Evolutionary conservation across 2,888 invertebrate genomes (phyloP).

Genomic region (Antheraea assamensis): DNA sequence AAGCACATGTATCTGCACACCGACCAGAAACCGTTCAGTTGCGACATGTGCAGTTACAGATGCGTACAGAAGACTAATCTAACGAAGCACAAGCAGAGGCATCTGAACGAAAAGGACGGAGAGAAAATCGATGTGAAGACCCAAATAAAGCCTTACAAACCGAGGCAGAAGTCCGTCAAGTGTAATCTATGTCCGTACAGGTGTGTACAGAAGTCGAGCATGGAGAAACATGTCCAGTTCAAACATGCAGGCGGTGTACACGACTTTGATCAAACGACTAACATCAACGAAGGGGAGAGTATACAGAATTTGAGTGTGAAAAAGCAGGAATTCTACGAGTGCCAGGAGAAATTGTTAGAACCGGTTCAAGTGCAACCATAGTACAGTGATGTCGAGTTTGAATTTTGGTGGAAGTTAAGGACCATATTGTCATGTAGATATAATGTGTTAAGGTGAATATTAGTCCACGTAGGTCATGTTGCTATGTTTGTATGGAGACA

Average conservation of each 20-base stretch:
- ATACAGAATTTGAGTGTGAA: slow-evolving; percentile 63
- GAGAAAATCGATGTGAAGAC: slow-evolving; percentile 58
- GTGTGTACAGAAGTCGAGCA: slow-evolving; percentile 73
- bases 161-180: slow-evolving; percentile 71
- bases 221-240: slow-evolving; percentile 74
- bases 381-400: not conserved
- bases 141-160: slow-evolving; percentile 66
- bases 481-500: not conserved
- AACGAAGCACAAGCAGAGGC: slow-evolving; percentile 75
- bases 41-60: slow-evolving; percentile 72
- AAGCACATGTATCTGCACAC: slow-evolving; percentile 80
- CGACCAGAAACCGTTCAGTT: slow-evolving; percentile 76
- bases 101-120: slow-evolving; percentile 66
- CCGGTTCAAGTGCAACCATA: slow-evolving; percentile 20
- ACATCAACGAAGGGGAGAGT: slow-evolving; percentile 41
- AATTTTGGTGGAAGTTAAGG: not conserved
- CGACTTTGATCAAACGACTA: slow-evolving; percentile 30
- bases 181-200: slow-evolving; percentile 69
- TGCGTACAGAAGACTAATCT: slow-evolving; percentile 78
- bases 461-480: not conserved
- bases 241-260: slow-evolving; percentile 58
- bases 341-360: slow-evolving; percentile 25
- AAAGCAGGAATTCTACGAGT: slow-evolving; percentile 39
- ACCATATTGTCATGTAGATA: not conserved
- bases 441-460: not conserved